These are phyloP conservation scores for Drosophila anomalata DNA, from an alignment of 2,888 invertebrate species.

Conservation along the genomic window DNA sequence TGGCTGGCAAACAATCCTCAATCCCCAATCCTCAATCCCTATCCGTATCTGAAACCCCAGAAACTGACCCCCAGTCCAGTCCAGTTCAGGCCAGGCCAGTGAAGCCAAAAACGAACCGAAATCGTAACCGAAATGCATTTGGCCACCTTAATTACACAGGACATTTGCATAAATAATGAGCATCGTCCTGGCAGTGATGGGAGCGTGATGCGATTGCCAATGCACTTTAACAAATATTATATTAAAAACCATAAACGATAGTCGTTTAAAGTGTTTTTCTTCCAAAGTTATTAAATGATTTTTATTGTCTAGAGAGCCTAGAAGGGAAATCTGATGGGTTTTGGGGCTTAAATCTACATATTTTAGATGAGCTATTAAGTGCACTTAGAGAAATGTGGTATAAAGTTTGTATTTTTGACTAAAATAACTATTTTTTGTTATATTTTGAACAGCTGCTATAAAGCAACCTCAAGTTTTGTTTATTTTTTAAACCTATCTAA, in stretches of 20 bases:
- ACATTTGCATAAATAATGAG: constrained; percentile 67
- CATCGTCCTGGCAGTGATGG: not conserved
- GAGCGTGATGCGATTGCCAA: not conserved
- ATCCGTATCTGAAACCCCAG: not conserved
- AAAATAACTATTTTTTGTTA: no score
- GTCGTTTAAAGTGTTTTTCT: not conserved
- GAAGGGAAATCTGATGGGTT: not conserved
- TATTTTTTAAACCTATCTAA: no score
- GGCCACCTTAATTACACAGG: constrained; percentile 57
- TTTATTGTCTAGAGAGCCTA: not conserved
- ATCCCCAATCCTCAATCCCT: not conserved
- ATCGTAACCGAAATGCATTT: constrained; percentile 44
- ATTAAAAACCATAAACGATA: not conserved
- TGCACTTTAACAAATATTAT: constrained; percentile 6
- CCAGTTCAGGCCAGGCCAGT: no score
- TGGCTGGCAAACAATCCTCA: not conserved
- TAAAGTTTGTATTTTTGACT: no score
- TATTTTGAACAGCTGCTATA: no score
- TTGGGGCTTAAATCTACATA: no score
- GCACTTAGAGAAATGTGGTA: no score
- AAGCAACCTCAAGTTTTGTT: no score
- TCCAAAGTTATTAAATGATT: not conserved
- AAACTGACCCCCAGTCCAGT: no score
- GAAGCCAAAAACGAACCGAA: constrained; percentile 1
- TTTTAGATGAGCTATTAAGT: no score